Evolutionary conservation across 2,888 invertebrate species (phyloP), one percentile per base, ranked within the genome.

Genomic region (Pyralis farinalis): DNA sequence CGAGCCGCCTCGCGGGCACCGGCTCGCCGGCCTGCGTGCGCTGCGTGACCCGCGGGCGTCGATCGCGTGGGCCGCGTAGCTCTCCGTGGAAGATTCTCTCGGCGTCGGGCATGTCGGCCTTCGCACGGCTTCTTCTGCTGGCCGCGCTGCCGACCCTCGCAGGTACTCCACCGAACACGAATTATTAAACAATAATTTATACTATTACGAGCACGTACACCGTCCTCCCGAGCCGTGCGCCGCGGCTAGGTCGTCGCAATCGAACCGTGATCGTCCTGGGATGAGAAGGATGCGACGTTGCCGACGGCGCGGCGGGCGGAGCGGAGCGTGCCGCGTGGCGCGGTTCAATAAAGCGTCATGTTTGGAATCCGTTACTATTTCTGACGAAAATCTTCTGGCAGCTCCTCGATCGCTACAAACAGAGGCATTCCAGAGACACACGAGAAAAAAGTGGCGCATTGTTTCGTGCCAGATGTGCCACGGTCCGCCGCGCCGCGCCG

Each of bases 101-200:
- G 11, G 6, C 30, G 22, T 6, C 20, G 29, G 37, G 12, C 16
- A 60, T 66, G 69, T 47, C 53, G 11, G 53, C 50, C 45, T 38
- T 51, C 40, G 63, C 59, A 44, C 58, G 63, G 33, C 50, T 78
- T 53, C 55, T 76, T 58, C 55, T 80, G 56, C 51, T 79, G 44
- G 70, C 67, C 6, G 69, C 63, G 49, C 55, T 80, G 55, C 74
- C 80, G 21, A 63, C 71, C 5, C 68, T 82, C 25, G 66, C 77
- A 49, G 81, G 81, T 81, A 36, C 30, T 25, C 10, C 22, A 16
- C n/a, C 7, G 22, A 11, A 12, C 28, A 25, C 35, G 12, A 27
- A 28, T 36, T 36, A 36, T 36, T 9, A 5, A n/a, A 9, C 9
- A 33, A 25, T 28, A n/a, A n/a, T n/a, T n/a, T n/a, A n/a, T n/a